phyloP scores from a whole-genome alignment of 53 echinoderm and acorn worm genomes.

The Zoroaster sp. region DNA sequence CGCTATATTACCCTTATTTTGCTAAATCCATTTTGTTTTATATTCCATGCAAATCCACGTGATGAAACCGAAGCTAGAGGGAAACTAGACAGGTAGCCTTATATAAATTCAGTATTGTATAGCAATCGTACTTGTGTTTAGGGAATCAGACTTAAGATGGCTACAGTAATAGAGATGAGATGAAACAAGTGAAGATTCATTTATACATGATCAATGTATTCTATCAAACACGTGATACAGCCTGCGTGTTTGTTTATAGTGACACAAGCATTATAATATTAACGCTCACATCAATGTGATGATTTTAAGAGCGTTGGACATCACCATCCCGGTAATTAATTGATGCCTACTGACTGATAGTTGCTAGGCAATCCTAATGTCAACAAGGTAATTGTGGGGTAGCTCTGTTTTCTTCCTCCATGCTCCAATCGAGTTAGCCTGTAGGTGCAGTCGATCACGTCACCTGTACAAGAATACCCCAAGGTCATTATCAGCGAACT shows the following conservation, averaged over 20 bases:
- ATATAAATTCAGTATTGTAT: too few species aligned
- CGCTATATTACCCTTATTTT: too few species aligned
- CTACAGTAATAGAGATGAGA: not conserved
- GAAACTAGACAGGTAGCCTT: too few species aligned
- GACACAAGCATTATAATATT: not conserved
- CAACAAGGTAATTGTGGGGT: too few species aligned
- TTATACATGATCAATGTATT: not conserved
- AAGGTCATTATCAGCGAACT: not conserved
- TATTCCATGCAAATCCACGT: too few species aligned
- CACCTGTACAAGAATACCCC: not conserved
- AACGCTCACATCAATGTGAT: not conserved
- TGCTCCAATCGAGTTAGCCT: too few species aligned
- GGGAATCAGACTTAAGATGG: not conserved
- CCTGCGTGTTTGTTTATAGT: not conserved
- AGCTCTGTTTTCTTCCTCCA: too few species aligned
- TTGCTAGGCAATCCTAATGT: not conserved
- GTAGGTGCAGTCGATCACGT: not conserved
- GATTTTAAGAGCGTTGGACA: not conserved
- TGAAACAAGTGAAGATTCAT: not conserved
- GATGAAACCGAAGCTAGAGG: too few species aligned
- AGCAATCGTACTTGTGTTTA: too few species aligned
- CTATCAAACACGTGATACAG: not conserved
- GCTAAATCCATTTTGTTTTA: too few species aligned
- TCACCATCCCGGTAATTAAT: not conserved
- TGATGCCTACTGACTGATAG: constrained; percentile 3